Evolutionary conservation across 2,113 vertebrate genomes (phyloP).

Genomic region (Perca schrenkii): DNA sequence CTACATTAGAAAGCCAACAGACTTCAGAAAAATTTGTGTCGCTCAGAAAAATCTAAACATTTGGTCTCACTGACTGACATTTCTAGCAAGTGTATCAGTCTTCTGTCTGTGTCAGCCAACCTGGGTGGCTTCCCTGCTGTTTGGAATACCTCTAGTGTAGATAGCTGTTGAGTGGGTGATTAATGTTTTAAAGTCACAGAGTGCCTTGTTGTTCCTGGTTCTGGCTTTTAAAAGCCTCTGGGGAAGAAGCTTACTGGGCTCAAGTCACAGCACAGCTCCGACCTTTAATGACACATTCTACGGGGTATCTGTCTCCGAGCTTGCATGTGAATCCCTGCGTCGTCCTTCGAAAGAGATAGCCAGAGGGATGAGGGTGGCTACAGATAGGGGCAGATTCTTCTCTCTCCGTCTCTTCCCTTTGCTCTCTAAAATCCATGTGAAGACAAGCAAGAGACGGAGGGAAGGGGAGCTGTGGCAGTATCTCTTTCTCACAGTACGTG

Average conservation of each 20-base stretch:
- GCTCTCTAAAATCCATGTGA: constrained; percentile 40
- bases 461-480: constrained; percentile 33
- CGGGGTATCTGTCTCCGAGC: constrained; percentile 69
- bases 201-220: constrained; percentile 57
- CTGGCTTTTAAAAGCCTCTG: constrained; percentile 65
- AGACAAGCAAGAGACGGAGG: constrained; percentile 31
- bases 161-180: constrained; percentile 72
- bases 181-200: constrained; percentile 68
- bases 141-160: constrained; percentile 63
- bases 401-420: constrained; percentile 9
- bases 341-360: constrained; percentile 66
- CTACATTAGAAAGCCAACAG: neutral
- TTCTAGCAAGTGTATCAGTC: constrained; percentile 14
- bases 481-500: constrained; percentile 49
- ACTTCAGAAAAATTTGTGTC: neutral
- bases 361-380: constrained; percentile 72
- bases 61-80: constrained; percentile 23
- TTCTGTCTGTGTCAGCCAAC: constrained; percentile 37
- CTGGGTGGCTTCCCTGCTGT: constrained; percentile 71
- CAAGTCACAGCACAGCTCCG: constrained; percentile 65
- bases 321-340: constrained; percentile 70
- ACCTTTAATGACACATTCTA: constrained; percentile 70
- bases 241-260: constrained; percentile 45
- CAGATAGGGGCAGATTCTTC: constrained; percentile 80
- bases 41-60: neutral